A percentile compares a stretch with the other conserved stretches of the same genome.
phyloP scores from a whole-genome alignment of 2,797 vertebrate species.

The Gadopsis marmoratus region DNA sequence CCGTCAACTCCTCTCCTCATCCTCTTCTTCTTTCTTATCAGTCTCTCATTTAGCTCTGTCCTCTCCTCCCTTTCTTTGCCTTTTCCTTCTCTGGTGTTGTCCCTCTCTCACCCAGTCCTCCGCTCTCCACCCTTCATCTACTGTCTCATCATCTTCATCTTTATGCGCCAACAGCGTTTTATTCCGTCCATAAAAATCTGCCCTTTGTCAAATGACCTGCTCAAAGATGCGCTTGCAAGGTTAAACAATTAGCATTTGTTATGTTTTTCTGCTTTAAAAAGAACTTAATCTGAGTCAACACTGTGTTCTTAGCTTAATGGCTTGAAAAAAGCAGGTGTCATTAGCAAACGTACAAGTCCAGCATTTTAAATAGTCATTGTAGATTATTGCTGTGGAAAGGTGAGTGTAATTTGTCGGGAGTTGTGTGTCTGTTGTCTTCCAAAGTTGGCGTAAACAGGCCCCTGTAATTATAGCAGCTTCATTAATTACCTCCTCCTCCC shows the following conservation, averaged over 20 bases:
- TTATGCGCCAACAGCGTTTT: constrained; percentile 23
- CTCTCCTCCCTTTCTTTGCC: constrained; percentile 20
- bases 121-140: not conserved
- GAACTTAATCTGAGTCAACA: constrained; percentile 4
- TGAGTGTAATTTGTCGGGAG: constrained; percentile 41
- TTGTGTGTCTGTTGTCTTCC: constrained; percentile 41
- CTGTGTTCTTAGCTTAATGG: constrained; percentile 26
- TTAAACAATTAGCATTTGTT: constrained; percentile 51
- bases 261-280: constrained; percentile 14
- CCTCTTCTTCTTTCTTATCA: constrained; percentile 58
- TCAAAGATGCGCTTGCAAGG: constrained; percentile 20
- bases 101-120: constrained; percentile 3
- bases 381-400: constrained; percentile 47
- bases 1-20: constrained; percentile 68
- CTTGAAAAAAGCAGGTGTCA: constrained; percentile 42
- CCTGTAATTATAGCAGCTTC: constrained; percentile 77
- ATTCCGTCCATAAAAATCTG: constrained; percentile 13
- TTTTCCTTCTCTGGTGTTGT: constrained; percentile 1
- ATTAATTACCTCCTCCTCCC: constrained; percentile 77
- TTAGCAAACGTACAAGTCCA: constrained; percentile 34
- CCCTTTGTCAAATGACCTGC: constrained; percentile 40
- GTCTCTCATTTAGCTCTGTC: constrained; percentile 62
- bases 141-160: constrained; percentile 9
- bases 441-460: constrained; percentile 74
- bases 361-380: constrained; percentile 56